Conservation (phyloP, 2,113 vertebrate genomes). For the Psilopsiagon aurifrons region DNA sequence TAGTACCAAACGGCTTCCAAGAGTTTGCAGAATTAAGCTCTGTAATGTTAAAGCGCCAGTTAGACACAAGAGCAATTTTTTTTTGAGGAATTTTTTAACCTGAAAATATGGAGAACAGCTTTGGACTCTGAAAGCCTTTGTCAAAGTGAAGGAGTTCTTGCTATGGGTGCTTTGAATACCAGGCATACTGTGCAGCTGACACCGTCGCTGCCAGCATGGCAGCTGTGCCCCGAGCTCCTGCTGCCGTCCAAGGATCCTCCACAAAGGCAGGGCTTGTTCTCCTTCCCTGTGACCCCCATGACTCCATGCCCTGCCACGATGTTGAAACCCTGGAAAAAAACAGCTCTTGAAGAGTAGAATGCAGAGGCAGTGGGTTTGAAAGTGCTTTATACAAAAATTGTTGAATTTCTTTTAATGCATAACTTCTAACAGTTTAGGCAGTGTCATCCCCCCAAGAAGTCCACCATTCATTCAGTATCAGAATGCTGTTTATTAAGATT, state of each 20-base stretch:
- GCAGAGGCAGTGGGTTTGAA: not conserved
- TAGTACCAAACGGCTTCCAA: not conserved
- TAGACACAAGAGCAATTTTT: not conserved
- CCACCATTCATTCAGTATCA: not conserved
- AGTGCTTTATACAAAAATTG: not conserved
- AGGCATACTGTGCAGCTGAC: not conserved
- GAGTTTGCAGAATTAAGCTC: not conserved
- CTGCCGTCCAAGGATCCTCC: not conserved
- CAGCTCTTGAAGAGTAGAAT: not conserved
- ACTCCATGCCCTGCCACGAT: not conserved
- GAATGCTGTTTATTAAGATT: not conserved
- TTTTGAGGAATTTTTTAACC: not conserved
- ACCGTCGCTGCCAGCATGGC: not conserved
- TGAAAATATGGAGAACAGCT: not conserved
- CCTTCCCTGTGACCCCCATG: not conserved
- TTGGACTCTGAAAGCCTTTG: not conserved
- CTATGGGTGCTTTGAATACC: not conserved
- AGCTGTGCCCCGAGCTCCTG: not conserved
- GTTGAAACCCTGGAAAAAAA: not conserved
- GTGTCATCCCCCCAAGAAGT: too few relatives aligned
- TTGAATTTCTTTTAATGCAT: not conserved
- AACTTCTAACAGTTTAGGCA: not conserved
- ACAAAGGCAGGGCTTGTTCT: conserved; percentile 69
- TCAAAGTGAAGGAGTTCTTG: not conserved
- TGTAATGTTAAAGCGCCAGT: not conserved